Base-by-base conservation (phyloP, 1,140 invertebrate genomes). In the Saccostrea glomerata region DNA sequence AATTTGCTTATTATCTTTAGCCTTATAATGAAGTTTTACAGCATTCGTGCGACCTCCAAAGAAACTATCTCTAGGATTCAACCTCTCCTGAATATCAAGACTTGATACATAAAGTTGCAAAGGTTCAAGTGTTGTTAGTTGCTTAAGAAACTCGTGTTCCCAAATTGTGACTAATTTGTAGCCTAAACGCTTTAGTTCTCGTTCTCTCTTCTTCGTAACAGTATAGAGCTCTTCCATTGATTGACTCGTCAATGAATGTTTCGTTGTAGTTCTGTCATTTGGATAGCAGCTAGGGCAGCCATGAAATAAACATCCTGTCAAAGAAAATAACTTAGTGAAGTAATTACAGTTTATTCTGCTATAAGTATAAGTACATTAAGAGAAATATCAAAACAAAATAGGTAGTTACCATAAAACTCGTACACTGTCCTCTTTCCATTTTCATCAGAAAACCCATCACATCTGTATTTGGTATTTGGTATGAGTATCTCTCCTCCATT, bases 261-360 rank as follows among this genome's bases (percentile, higher is more conserved):
- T 66, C 23, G 25, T 47, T 20, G 2, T 30, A 66, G 36, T 30
- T 70, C 85, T 70, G 12, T 82, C 30, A 30, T 63, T 56, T 6
- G 84, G 88, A 63, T 58, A 89, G 87, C 91, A 92, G 13, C 20
- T 66, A 17, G 58, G 86, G 82, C 91, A 91, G 1, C 91, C 91
- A 85, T 92, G 91, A 82, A 87, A 92, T 13, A 82, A 25, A 86
- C 91, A 87, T 30, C 85, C 60, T 77, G 63, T 73, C 63, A 55
- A 55, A 86, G 17, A n/a, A n/a, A 66, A 6, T 40, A 30, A 25
- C 30, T 36, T 36, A 36, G 30, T 36, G 30, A 36, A 36, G 30
- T 36, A 36, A 36, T 36, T 36, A 36, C 30, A 36, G 30, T 36
- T 36, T 36, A 36, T 36, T 36, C n/a, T 70, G 17, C n/a, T 86